These are phyloP conservation scores for Bombus pascuorum DNA, from an alignment of 1,140 invertebrate genomes.

Conservation along the genomic window DNA sequence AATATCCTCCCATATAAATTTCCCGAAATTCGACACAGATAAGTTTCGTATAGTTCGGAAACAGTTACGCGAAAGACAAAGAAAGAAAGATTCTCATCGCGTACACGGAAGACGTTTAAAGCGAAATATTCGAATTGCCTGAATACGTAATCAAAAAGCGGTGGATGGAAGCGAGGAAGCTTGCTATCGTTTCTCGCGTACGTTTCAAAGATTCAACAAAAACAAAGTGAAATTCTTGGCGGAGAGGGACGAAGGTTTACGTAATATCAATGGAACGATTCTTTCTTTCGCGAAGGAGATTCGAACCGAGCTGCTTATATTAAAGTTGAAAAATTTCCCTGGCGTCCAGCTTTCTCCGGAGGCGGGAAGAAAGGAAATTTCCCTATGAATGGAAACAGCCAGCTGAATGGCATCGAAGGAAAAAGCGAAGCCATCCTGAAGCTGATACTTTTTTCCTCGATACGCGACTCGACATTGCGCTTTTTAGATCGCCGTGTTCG, in stretches of 20 bases:
- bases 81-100: background rate
- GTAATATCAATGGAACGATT: background rate
- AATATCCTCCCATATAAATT: background rate
- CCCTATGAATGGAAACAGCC: constrained; percentile 26
- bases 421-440: background rate
- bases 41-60: background rate
- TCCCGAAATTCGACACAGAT: background rate
- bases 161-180: background rate
- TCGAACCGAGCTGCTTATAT: background rate
- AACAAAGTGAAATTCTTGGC: background rate
- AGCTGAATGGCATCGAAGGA: constrained; percentile 13
- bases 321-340: constrained; percentile 34
- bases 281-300: no score
- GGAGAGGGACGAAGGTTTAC: background rate
- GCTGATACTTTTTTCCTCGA: constrained; percentile 20
- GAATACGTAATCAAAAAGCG: background rate
- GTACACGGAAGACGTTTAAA: background rate
- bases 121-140: background rate
- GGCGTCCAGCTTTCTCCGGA: background rate
- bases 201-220: background rate
- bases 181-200: background rate
- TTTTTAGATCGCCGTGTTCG: constrained; percentile 1
- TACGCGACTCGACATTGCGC: constrained; percentile 17
- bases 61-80: background rate
- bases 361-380: constrained; percentile 27